These are phyloP conservation scores for Gari tellinella DNA, from an alignment of 2,888 invertebrate genomes.

Conservation along the genomic window DNA sequence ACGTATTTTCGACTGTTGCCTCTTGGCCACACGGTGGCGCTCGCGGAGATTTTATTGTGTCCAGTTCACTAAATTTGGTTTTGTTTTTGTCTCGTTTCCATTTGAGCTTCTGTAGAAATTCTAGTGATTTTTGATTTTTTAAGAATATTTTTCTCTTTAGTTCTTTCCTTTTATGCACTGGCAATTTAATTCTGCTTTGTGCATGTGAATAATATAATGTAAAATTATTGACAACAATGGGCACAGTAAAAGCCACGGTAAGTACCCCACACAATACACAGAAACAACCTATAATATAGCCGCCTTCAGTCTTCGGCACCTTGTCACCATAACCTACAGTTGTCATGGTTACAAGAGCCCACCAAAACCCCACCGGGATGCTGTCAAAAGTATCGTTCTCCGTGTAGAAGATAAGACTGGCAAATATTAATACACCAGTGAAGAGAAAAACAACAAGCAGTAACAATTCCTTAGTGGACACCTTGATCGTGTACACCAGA, in stretches of 20 bases:
- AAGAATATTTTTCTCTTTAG: conserved; percentile 74
- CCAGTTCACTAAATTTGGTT: conserved; percentile 52
- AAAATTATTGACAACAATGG: conserved; percentile 83
- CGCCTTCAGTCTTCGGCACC: conserved; percentile 78
- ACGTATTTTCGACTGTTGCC: conserved; percentile 22
- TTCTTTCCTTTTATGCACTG: conserved; percentile 76
- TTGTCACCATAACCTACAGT: conserved; percentile 84
- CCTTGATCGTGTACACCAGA: conserved; percentile 82
- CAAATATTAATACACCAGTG: conserved; percentile 83
- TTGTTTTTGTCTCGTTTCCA: conserved; percentile 64
- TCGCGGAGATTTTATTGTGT: conserved; percentile 56
- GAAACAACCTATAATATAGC: conserved; percentile 81
- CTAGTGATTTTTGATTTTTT: conserved; percentile 75
- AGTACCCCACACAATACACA: conserved; percentile 83
- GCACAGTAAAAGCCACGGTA: conserved; percentile 83
- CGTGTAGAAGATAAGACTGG: conserved; percentile 81
- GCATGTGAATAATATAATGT: conserved; percentile 83
- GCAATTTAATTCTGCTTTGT: conserved; percentile 80
- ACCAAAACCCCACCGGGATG: conserved; percentile 84
- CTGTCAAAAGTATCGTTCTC: conserved; percentile 82
- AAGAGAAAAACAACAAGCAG: conserved; percentile 83
- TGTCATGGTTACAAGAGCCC: conserved; percentile 84
- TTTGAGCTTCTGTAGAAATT: conserved; percentile 73
- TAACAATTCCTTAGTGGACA: conserved; percentile 82
- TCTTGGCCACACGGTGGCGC: conserved; percentile 63